Evolutionary conservation across 1,140 invertebrate genomes (phyloP), one percentile per base, ranked within the genome.

Genomic region (Dryas iulia): DNA sequence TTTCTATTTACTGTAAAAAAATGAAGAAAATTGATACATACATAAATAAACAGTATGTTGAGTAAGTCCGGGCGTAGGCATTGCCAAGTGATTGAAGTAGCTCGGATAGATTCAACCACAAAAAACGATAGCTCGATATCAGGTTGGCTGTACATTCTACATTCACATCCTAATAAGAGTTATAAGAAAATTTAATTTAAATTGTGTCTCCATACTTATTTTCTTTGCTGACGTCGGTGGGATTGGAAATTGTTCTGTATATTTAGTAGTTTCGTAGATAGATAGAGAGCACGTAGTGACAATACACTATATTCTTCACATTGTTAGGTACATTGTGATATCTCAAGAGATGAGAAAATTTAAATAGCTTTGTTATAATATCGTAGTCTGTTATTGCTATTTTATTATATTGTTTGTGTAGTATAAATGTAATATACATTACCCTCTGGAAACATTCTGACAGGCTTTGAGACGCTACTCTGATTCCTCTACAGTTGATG

Each of bases 41-140:
- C 93, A 94, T 94, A 71, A 94, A 94, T 4, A 94, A 79, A 57
- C 92, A 93, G 77, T 94, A 94, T 0, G 93, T 93, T 4, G 94
- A 94, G 76, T 94, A 94, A 3, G 94, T 94, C 59, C 93, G 83
- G 0, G 94, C 92, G 77, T 94, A 94, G 0, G 94, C 94, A 73
- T 94, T 94, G 10, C 94, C 94, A 7, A 94, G 81, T 23, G 91
- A 88, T 78, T 94, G 94, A 10, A 94, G 73, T 7, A 93, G 79
- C 73, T 94, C 94, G 33, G 94, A 94, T 3, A 94, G 79, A 72
- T 93, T 93, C 24, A 94, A 78, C 94, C 94, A 94, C 23, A 94
- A 78, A 59, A 83, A 89, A 58, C 94, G 88, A 77, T 94, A 94
- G 24, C 93, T 91, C 2, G 92, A 91, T 64, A 94, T 92, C 65